Percentiles rank a stretch among this genome's conserved stretches.
Conservation (phyloP, 2,888 invertebrate species). For the Ceramica pisi region DNA sequence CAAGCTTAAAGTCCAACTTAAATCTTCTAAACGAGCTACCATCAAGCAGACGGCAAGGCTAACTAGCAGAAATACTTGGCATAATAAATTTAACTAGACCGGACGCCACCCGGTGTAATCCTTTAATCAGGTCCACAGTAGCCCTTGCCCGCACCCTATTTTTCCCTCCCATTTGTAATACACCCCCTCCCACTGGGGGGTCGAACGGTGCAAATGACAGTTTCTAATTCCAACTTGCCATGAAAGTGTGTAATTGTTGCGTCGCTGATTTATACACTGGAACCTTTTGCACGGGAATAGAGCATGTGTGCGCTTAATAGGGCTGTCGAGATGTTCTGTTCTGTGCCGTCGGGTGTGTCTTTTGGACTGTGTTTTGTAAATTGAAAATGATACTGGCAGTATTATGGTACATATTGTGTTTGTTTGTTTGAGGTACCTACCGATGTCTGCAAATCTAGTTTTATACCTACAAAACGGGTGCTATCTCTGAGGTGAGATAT, state of each 20-base stretch:
- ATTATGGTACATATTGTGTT: not conserved
- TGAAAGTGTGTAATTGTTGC: conserved; percentile 91
- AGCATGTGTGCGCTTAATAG: conserved; percentile 79
- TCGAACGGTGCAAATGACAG: conserved; percentile 91
- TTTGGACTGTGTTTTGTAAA: conserved; percentile 27
- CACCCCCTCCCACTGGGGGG: conserved; percentile 71
- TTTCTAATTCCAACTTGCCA: conserved; percentile 91
- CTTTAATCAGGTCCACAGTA: conserved; percentile 90
- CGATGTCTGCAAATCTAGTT: not conserved
- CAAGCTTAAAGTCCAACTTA: conserved; percentile 59
- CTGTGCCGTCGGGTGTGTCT: conserved; percentile 5
- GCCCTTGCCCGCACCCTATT: conserved; percentile 90
- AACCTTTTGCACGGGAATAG: conserved; percentile 82
- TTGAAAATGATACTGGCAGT: conserved; percentile 10
- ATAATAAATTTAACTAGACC: conserved; percentile 90
- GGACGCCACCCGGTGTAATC: conserved; percentile 89
- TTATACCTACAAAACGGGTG: not conserved
- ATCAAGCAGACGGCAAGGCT: conserved; percentile 68
- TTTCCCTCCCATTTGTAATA: conserved; percentile 84
- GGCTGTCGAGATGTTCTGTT: conserved; percentile 63
- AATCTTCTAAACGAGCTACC: conserved; percentile 63
- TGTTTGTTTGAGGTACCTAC: not conserved
- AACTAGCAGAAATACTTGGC: conserved; percentile 89
- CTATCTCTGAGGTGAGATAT: not conserved
- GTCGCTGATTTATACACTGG: conserved; percentile 90